phyloP scores from a whole-genome alignment of 2,113 vertebrate genomes.

The Junco hyemalis region DNA sequence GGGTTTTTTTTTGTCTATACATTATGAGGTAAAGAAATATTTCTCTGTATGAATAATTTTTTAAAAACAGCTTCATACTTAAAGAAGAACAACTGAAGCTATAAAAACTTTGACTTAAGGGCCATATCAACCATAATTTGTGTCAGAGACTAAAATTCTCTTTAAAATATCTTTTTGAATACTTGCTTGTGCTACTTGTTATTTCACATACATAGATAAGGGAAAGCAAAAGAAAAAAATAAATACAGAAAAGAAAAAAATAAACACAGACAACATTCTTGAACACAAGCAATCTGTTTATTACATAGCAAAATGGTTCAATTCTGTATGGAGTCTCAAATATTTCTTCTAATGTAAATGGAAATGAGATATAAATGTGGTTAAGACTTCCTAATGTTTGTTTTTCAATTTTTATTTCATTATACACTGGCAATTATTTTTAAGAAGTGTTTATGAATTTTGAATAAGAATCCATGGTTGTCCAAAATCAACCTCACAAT shows the following conservation, averaged over 20 bases:
- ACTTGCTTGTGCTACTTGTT: not conserved
- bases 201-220: not conserved
- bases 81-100: constrained; percentile 1
- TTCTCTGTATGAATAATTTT: not conserved
- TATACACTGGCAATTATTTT: not conserved
- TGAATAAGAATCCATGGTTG: not conserved
- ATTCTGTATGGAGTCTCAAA: not conserved
- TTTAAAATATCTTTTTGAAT: not conserved
- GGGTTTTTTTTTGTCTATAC: not conserved
- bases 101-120: constrained; percentile 19
- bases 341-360: not conserved
- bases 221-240: fast-evolving
- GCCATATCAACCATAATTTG: constrained; percentile 22
- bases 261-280: not conserved
- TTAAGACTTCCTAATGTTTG: not conserved
- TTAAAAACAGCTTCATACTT: constrained; percentile 1
- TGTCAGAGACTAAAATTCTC: not conserved
- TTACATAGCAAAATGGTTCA: not conserved
- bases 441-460: not conserved
- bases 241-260: too few species aligned
- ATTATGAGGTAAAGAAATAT: not conserved
- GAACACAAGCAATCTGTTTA: not conserved
- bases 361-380: not conserved
- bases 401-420: not conserved
- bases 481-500: not conserved